Percentiles rank a stretch among this genome's conserved stretches.
These are phyloP conservation scores for Mus musculus DNA, from an alignment of 2,113 vertebrate species.

Conservation along the genomic window GRCm39 chr5:128229501-128230000, in stretches of 20 bases:
- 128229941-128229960: neutral
- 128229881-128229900: neutral
- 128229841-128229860: neutral
- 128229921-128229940: neutral
- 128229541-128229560: neutral
- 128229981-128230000: neutral
- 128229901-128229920: no score
- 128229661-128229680: neutral
- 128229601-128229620: neutral
- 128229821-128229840: neutral
- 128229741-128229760: neutral
- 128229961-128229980: neutral
- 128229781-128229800: no score
- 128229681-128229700: neutral
- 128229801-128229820: neutral
- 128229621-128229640: neutral
- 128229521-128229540: neutral
- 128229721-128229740: neutral
- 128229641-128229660: neutral
- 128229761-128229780: neutral
- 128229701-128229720: neutral
- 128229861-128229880: accelerated
- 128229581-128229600: neutral
- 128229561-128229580: neutral
- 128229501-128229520: neutral